A percentile compares a stretch with the other conserved stretches of the same genome.
phyloP scores from a whole-genome alignment of 2,888 invertebrate species.

The Hylaea fasciaria region DNA sequence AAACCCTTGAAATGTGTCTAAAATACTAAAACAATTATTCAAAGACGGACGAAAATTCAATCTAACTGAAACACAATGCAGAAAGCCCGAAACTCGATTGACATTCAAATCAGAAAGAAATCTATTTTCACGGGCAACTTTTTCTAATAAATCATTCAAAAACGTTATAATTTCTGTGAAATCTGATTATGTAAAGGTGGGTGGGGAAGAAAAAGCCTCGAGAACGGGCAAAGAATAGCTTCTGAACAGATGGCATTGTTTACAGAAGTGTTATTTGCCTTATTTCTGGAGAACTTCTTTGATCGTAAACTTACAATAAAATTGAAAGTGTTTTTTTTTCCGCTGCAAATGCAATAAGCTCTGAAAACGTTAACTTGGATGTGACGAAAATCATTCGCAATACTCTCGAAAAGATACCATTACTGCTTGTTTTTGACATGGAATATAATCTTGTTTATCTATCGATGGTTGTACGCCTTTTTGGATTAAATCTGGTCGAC shows the following conservation, averaged over 20 bases:
- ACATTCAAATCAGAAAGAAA: slow-evolving; percentile 51
- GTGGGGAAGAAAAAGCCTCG: slow-evolving; percentile 48
- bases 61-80: slow-evolving; percentile 30
- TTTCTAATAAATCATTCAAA: slow-evolving; percentile 70
- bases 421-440: no score
- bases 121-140: slow-evolving; percentile 62
- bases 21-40: slow-evolving; percentile 15
- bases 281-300: neutral
- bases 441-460: no score
- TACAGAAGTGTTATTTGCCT: neutral
- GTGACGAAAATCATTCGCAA: no score
- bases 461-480: no score
- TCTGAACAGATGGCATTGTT: slow-evolving; percentile 30
- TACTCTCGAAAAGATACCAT: no score
- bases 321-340: no score
- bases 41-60: slow-evolving; percentile 33
- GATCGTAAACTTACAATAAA: neutral
- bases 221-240: slow-evolving; percentile 44
- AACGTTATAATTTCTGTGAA: slow-evolving; percentile 71
- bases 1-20: slow-evolving; percentile 19
- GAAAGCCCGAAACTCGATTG: slow-evolving; percentile 44
- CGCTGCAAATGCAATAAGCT: no score
- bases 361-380: no score
- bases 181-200: slow-evolving; percentile 71
- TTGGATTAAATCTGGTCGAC: no score